Base-by-base conservation (phyloP, 2,797 vertebrate species). In the Silurus aristotelis region DNA sequence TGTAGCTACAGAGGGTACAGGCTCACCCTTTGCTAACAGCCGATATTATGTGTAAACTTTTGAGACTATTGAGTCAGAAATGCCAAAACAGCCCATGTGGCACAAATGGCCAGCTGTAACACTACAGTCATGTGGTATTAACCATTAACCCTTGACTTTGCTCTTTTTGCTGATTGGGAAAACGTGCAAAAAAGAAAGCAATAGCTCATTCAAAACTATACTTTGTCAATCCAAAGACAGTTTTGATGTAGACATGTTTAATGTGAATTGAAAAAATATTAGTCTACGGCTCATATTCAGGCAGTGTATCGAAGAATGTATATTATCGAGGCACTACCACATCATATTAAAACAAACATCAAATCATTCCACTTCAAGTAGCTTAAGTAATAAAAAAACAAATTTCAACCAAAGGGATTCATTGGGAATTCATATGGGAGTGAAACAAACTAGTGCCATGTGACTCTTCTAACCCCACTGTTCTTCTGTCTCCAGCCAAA, bases 401-500 rank as follows among this genome's bases (percentile, higher is more conserved):
- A 60, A 61, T 78, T 60, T 10, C 27, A 60, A 8, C 1, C 17
- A 20, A 9, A 6, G 27, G 55, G 31, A 22, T 61, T 22, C 13
- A 60, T 61, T 31, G 60, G 17, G 12, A 52, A 52, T 52, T 55
- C 2, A 46, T 46, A 73, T 14, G 5, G 14, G 14, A 3, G 2
- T 61, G 2, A 43, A 63, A 61, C 17, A 15, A 19, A 80, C 6
- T 17, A 63, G 22, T 67, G 6, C 12, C 17, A 27, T 61, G 66
- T 61, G 5, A 43, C 6, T 56, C 22, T 64, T 27, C 31, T 52
- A 52, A 86, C 19, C 10, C 17, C 75, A 6, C 27, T 48, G 66
- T 85, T 83, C 86, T 31, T 80, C 31, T 84, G 89, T 72, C 70
- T 90, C 22, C 90, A 97, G 96, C 94, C 93, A 98, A 97, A 95